These are phyloP conservation scores for Lordiphosa clarofinis DNA, from an alignment of 1,140 invertebrate species.

Conservation along the genomic window DNA sequence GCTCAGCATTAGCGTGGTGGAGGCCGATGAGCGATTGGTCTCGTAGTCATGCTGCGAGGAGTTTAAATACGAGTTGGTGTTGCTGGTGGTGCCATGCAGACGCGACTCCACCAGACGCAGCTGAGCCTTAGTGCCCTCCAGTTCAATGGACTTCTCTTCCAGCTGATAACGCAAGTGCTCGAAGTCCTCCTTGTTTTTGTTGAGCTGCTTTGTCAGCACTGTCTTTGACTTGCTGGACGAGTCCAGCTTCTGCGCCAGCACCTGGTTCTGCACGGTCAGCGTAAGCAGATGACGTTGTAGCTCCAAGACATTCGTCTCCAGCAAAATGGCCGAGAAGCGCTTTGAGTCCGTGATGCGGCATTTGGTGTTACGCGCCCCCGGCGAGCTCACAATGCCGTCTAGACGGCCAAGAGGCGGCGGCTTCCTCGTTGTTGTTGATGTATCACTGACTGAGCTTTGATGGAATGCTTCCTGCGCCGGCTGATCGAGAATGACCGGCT, in stretches of 20 bases:
- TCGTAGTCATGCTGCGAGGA: conserved; percentile 75
- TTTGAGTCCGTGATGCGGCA: conserved; percentile 83
- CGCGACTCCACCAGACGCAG: conserved; percentile 85
- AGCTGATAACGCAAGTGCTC: conserved; percentile 91
- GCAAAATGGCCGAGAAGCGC: conserved; percentile 90
- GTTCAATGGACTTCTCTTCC: conserved; percentile 89
- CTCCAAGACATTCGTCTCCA: conserved; percentile 89
- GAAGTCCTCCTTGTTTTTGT: conserved; percentile 87
- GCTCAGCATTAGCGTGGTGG: conserved; percentile 73
- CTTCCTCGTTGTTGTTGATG: conserved; percentile 21
- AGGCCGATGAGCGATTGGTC: conserved; percentile 75
- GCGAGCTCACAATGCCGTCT: conserved; percentile 81
- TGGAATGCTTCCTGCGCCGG: conserved; percentile 69
- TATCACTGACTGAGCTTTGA: conserved; percentile 79
- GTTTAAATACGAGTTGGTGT: conserved; percentile 63
- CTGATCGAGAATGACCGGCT: conserved; percentile 70
- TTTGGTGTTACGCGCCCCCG: conserved; percentile 80
- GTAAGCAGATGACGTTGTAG: conserved; percentile 90
- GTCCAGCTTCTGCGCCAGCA: conserved; percentile 85
- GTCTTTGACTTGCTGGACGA: conserved; percentile 84
- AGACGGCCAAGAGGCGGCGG: conserved; percentile 79
- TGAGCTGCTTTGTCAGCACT: conserved; percentile 84
- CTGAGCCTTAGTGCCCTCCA: conserved; percentile 88
- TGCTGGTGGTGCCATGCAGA: conserved; percentile 50
- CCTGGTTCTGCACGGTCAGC: conserved; percentile 91